Conservation (phyloP, 2,113 vertebrate species). For the Forbesichthys papilliferus region DNA sequence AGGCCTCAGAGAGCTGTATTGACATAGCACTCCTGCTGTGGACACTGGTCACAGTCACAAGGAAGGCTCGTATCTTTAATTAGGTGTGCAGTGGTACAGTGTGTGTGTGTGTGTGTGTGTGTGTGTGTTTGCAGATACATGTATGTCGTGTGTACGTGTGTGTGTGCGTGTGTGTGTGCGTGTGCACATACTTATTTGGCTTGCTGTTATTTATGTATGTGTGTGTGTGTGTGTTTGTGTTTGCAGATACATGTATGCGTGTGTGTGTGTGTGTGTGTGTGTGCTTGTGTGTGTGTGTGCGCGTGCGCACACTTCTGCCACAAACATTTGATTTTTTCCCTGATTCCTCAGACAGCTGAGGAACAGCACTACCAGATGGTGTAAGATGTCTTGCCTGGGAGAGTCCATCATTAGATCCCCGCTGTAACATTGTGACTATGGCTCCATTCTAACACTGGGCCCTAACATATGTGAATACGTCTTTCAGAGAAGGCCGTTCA, state of each 20-base stretch:
- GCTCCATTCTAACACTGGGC: conserved; percentile 18
- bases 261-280: background rate
- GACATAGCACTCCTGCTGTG: conserved; percentile 61
- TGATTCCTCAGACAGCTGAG: conserved; percentile 61
- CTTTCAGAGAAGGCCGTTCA: conserved; percentile 5
- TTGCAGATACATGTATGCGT: background rate
- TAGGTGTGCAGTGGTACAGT: conserved; percentile 10
- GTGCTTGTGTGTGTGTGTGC: conserved; percentile 13
- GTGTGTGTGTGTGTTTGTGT: background rate
- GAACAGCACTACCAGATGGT: conserved; percentile 68
- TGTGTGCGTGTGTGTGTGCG: conserved; percentile 11
- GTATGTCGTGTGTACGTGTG: conserved; percentile 33
- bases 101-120: conserved; percentile 21
- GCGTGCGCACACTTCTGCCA: background rate
- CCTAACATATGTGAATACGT: conserved; percentile 44
- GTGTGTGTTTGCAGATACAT: conserved; percentile 14
- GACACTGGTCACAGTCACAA: conserved; percentile 8
- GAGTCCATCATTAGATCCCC: conserved; percentile 59
- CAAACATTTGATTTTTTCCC: conserved; percentile 49
- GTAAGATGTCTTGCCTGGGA: conserved; percentile 54
- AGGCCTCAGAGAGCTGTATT: conserved; percentile 58
- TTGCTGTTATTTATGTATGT: background rate
- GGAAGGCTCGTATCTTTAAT: conserved; percentile 22
- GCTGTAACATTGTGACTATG: conserved; percentile 48
- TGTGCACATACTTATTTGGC: background rate